Evolutionary conservation across 2,113 vertebrate genomes (phyloP).

Genomic region (Odobenus rosmarus): DNA sequence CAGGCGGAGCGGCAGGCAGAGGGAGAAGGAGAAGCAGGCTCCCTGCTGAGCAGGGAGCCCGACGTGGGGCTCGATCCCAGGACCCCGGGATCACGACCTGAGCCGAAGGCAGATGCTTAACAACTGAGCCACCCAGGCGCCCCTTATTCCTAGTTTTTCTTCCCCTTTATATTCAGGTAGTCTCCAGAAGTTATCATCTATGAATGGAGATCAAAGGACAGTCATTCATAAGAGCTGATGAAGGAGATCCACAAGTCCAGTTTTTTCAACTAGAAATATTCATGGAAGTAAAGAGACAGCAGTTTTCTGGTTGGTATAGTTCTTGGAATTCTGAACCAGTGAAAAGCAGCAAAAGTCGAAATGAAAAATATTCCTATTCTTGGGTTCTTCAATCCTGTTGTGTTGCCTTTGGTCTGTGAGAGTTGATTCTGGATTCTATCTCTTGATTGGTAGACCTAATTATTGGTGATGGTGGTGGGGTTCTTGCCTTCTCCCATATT

Average conservation of each 20-base stretch:
- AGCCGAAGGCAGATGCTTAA: too few species aligned
- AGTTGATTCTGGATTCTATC: neutral
- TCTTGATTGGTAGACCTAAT: neutral
- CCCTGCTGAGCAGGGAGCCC: too few species aligned
- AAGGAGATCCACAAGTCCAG: neutral
- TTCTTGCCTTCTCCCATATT: neutral
- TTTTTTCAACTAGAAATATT: neutral
- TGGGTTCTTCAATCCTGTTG: neutral
- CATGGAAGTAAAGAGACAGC: neutral
- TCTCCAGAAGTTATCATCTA: neutral
- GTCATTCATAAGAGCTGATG: neutral
- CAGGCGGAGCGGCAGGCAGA: too few species aligned
- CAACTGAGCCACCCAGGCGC: too few species aligned
- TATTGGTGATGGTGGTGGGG: neutral
- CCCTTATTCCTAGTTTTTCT: neutral
- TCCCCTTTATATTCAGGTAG: neutral
- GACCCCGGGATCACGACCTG: too few species aligned
- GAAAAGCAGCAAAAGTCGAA: neutral
- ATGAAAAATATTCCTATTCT: neutral
- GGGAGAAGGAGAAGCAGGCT: too few species aligned
- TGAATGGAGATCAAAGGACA: neutral
- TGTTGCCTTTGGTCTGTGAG: neutral
- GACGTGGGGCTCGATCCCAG: too few species aligned
- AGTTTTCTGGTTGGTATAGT: neutral
- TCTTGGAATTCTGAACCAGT: neutral